Evolutionary conservation across 2,888 invertebrate species (phyloP), one percentile per base, ranked within the genome.

Genomic region (Drosophila multiciliata): DNA sequence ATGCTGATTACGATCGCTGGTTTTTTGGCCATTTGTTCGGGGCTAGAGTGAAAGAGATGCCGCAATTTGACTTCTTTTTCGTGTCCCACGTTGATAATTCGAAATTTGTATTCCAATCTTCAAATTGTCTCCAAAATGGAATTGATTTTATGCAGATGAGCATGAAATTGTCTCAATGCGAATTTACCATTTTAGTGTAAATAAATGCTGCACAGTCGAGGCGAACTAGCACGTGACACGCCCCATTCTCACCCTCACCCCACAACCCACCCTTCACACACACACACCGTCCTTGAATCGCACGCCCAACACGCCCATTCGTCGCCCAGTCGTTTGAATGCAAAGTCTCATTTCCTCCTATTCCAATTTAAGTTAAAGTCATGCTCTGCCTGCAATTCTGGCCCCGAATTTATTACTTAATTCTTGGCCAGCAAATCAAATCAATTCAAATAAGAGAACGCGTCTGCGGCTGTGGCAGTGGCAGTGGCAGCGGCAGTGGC

Each of bases 111-210:
- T 92, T 92, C 91, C 92, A 92, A 92, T 92, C 92, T 92, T 91
- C 91, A 92, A 92, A 92, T 92, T 92, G 92, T 92, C 92, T 92
- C 91, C 91, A 91, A 92, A 92, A 92, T 91, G 92, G 92, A 92
- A 92, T 92, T 92, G 92, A 92, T 92, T 92, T 92, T 92, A 92
- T 92, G 92, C 92, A 92, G 92, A 92, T 92, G 92, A 92, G 92
- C 92, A 92, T 91, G 92, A 92, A 91, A 92, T 91, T 91, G 91
- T 91, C 90, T 91, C 89, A 82, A 82, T 90, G 91, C 82, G 83
- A 89, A 79, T 80, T 80, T 78, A 73, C 76, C 85, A 89, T 87
- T 84, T 85, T 82, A 80, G 89, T 89, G 85, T 89, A 90, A 90
- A 90, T 87, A 90, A 84, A 87, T 90, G 90, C 66, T 58, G 66